Evolutionary conservation across 2,888 invertebrate genomes (phyloP).

Genomic region (Dolomedes plantarius): DNA sequence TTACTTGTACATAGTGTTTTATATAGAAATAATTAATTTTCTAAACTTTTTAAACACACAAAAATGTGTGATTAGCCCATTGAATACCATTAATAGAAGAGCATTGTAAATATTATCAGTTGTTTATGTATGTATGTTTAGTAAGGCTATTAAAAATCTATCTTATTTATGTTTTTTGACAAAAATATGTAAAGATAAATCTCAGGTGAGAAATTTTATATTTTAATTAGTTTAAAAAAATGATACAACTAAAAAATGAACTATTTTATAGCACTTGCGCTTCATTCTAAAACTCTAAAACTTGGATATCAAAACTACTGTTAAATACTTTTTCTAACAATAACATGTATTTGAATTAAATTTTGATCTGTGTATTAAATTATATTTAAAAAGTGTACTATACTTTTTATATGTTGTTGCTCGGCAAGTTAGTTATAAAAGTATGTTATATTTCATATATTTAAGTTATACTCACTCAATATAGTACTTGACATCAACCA

Average conservation of each 20-base stretch:
- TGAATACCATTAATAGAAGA: neutral
- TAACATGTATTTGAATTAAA: neutral
- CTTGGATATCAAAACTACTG: neutral
- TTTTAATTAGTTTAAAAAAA: neutral
- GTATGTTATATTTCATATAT: too few species aligned
- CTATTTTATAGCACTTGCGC: neutral
- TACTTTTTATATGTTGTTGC: too few species aligned
- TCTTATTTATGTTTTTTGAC: neutral
- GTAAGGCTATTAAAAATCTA: neutral
- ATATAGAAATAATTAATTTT: slow-evolving; percentile 12
- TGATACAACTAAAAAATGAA: too few species aligned
- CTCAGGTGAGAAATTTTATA: neutral
- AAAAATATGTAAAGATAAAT: neutral
- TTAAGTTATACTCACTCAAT: too few species aligned
- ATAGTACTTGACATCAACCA: too few species aligned
- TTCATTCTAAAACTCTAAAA: neutral
- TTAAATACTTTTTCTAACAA: neutral
- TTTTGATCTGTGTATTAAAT: neutral
- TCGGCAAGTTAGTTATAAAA: too few species aligned
- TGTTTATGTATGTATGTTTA: too few species aligned
- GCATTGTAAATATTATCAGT: too few species aligned
- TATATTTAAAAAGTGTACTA: too few species aligned
- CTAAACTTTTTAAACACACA: neutral
- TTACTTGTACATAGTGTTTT: slow-evolving; percentile 3
- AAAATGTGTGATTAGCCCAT: neutral